Conservation (phyloP, 2,797 vertebrate genomes). For the Ctenosaura bakeri region DNA sequence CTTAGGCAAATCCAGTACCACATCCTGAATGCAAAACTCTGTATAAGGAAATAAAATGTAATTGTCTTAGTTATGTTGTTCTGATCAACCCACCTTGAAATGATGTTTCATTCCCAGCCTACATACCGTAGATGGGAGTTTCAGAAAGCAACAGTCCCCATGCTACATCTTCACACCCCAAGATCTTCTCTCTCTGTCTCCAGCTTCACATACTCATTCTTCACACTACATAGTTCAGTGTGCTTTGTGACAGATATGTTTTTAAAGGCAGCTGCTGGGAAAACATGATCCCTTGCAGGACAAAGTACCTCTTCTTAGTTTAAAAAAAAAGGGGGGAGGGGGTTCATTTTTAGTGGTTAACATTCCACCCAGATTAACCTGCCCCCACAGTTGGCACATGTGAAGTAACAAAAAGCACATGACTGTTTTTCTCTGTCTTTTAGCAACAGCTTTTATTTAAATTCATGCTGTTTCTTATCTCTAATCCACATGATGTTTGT, state of each 20-base stretch:
- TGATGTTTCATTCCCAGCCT: neutral
- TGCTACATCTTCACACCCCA: neutral
- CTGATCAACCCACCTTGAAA: neutral
- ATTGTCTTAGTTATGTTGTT: neutral
- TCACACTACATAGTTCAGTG: neutral
- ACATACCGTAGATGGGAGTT: constrained; percentile 1
- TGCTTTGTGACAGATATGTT: constrained; percentile 2
- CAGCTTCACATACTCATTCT: neutral
- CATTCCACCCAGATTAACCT: constrained; percentile 15
- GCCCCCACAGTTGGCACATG: constrained; percentile 10
- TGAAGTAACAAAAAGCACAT: constrained; percentile 15
- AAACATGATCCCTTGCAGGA: neutral
- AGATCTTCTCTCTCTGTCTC: neutral
- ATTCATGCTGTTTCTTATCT: constrained; percentile 38
- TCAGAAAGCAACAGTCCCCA: neutral
- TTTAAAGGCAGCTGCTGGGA: constrained; percentile 17
- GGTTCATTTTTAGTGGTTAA: constrained; percentile 33
- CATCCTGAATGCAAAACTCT: neutral
- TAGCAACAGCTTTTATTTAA: constrained; percentile 28
- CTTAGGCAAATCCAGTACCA: neutral
- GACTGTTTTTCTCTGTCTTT: constrained; percentile 32
- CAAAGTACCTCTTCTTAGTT: neutral
- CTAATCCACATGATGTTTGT: constrained; percentile 33
- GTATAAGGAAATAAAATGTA: neutral
- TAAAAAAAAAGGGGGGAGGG: neutral